These are phyloP conservation scores for Nymphicus hollandicus DNA, from an alignment of 2,113 vertebrate species.

Conservation along the genomic window DNA sequence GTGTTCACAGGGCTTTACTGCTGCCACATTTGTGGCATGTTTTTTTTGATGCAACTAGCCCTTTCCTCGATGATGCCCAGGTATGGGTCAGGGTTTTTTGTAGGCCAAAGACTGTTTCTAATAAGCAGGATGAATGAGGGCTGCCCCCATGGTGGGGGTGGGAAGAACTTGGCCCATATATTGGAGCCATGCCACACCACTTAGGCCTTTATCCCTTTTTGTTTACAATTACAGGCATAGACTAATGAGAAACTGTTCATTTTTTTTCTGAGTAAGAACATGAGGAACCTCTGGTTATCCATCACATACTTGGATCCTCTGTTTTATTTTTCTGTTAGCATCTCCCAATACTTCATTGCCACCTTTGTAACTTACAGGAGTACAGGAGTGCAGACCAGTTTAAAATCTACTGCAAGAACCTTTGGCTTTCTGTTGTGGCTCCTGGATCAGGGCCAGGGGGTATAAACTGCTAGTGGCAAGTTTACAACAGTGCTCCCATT, in stretches of 20 bases:
- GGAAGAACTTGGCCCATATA: not conserved
- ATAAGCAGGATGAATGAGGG: not conserved
- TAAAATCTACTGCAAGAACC: conserved; percentile 18
- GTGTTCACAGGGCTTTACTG: not conserved
- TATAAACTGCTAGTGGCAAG: not conserved
- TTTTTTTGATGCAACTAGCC: not conserved
- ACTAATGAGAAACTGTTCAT: not conserved
- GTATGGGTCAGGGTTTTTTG: not conserved
- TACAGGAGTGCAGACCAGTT: not conserved
- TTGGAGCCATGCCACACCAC: not conserved
- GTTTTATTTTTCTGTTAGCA: not conserved
- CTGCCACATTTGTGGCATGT: not conserved
- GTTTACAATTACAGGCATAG: not conserved
- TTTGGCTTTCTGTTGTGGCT: not conserved
- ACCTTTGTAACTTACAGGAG: conserved; percentile 6
- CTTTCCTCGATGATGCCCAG: not conserved
- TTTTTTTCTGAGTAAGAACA: not conserved
- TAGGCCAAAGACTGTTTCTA: not conserved
- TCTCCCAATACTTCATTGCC: not conserved
- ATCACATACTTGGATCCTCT: not conserved
- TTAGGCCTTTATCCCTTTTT: not conserved
- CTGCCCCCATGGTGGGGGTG: not conserved
- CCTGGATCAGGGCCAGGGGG: not conserved
- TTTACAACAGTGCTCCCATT: not conserved
- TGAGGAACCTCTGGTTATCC: not conserved